phyloP scores from a whole-genome alignment of 2,113 vertebrate genomes.

The Oplegnathus fasciatus region DNA sequence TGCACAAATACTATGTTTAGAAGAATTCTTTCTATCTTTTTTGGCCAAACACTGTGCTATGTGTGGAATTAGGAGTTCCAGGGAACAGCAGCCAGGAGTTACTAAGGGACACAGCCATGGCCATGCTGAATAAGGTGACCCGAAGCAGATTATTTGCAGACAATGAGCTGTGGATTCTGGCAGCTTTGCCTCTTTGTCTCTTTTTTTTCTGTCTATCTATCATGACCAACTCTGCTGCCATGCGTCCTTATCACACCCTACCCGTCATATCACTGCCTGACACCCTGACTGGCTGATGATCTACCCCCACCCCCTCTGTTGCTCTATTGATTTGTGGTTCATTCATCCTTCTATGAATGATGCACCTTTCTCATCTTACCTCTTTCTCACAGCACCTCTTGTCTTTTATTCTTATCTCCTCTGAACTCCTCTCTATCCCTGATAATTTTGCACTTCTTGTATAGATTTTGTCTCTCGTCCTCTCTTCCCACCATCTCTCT shows the following conservation, averaged over 20 bases:
- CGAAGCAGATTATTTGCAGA: slow-evolving; percentile 62
- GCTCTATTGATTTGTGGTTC: slow-evolving; percentile 20
- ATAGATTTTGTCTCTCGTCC: neutral
- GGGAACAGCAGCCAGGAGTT: slow-evolving; percentile 13
- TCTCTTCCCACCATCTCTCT: neutral
- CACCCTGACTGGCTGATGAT: slow-evolving; percentile 37
- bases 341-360: slow-evolving; percentile 45
- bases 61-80: slow-evolving; percentile 11
- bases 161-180: slow-evolving; percentile 57
- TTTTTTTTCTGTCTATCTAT: slow-evolving; percentile 20
- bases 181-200: slow-evolving; percentile 25
- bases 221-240: slow-evolving; percentile 28
- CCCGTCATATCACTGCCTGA: slow-evolving; percentile 31
- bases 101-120: neutral
- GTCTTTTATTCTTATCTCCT: slow-evolving; percentile 31
- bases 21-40: neutral
- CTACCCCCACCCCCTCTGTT: neutral
- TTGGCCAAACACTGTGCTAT: neutral
- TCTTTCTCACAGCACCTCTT: slow-evolving; percentile 24
- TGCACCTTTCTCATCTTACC: slow-evolving; percentile 24
- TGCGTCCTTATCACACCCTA: slow-evolving; percentile 33
- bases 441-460: slow-evolving; percentile 13
- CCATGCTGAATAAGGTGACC: slow-evolving; percentile 57
- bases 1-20: neutral
- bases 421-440: slow-evolving; percentile 10